Base-by-base conservation (phyloP, 2,113 vertebrate genomes). In the Elaphurus davidianus region DNA sequence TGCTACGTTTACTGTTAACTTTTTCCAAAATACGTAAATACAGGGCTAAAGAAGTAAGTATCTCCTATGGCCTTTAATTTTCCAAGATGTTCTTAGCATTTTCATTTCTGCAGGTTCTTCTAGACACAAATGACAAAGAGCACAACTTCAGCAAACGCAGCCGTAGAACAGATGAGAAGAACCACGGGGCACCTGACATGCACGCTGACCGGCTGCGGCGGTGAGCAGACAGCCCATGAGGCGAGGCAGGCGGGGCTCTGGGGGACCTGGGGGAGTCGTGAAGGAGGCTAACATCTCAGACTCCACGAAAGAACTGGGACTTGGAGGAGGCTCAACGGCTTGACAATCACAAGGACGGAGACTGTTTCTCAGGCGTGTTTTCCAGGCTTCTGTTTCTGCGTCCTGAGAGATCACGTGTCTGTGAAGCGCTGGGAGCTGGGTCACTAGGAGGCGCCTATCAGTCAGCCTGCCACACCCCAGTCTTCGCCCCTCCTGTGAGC, bases 21-120 rank as follows among this genome's bases (percentile, higher is more conserved):
- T 94, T 94, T 93, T 55, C 43, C 78, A 91, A 93, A 91, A 47
- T 62, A 94, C 19, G 62, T 92, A 86, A 96, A 89, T 76, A 94
- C 57, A 91, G 71, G 74, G 96, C 79, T 97, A 83, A 93, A 96
- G 79, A 96, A 97, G 55, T 71, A 94, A 90, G 60, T 64, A 62
- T 87, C 43, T 91, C 92, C 36, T 85, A 50, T 15, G 28, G 83
- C 47, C 16, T 93, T 64, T 28, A 81, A 67, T 79, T 92, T 93
- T 59, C 85, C 23, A 97, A 91, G 15, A 19, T 43, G 76, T 45
- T 55, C 74, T 79, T 21, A 14, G 15, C 27, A 15, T 50, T 79
- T 81, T 74, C 33, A n/a, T 50, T 91, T 85, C 92, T 79, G 57
- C 47, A 81, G 83, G 40, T 81, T 93, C 71, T 43, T 50, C 71